Percentiles rank a stretch among this genome's conserved stretches.
Conservation (phyloP, 2,797 vertebrate genomes). For the Tadarida brasiliensis region DNA sequence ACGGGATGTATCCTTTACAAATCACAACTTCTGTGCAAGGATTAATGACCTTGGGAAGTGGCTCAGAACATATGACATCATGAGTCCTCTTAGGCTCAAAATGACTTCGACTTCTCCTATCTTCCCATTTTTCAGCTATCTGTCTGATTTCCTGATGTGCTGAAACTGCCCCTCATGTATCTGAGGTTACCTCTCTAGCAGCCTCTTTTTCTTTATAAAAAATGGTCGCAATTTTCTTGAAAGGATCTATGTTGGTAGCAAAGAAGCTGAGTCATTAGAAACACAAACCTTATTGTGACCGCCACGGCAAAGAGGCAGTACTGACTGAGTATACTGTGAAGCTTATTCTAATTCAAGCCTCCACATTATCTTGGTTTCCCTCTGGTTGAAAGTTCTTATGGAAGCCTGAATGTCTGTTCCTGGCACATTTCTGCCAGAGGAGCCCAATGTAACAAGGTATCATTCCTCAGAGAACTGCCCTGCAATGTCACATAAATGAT, state of each 20-base stretch:
- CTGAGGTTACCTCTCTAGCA: background rate
- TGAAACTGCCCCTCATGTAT: background rate
- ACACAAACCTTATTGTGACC: background rate
- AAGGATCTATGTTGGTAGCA: background rate
- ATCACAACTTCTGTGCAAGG: background rate
- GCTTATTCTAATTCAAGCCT: background rate
- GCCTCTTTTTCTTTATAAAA: background rate
- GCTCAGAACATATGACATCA: background rate
- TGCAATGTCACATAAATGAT: background rate
- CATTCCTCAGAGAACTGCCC: constrained; percentile 18
- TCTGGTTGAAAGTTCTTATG: background rate
- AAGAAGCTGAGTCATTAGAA: background rate
- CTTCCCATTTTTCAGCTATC: background rate
- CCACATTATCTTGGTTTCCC: background rate
- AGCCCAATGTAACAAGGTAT: background rate
- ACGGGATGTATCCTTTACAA: constrained; percentile 29
- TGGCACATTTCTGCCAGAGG: background rate
- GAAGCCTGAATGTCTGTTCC: background rate
- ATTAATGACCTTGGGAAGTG: constrained; percentile 26
- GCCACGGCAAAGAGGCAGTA: background rate
- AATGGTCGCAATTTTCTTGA: background rate
- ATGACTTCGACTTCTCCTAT: background rate
- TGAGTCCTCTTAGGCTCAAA: constrained; percentile 6
- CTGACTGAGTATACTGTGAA: background rate
- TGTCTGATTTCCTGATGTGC: background rate